Conservation (phyloP, 2,888 invertebrate genomes). For the Agrochola litura region DNA sequence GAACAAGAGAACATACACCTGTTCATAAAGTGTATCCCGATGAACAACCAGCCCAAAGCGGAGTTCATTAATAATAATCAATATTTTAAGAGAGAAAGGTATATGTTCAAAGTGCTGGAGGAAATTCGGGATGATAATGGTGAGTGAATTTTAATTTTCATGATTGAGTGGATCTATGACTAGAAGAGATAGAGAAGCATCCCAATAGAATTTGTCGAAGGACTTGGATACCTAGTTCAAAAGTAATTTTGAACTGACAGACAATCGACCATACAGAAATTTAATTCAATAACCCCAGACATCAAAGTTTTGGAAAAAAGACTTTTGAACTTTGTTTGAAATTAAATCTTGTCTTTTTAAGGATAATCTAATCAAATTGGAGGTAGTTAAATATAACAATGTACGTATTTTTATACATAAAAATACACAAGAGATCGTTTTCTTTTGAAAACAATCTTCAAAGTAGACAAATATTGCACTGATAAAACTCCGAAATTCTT, state of each 20-base stretch:
- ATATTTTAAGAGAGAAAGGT: slow-evolving; percentile 78
- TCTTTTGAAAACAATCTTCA: background rate
- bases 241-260: background rate
- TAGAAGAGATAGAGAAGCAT: background rate
- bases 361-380: background rate
- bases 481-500: background rate
- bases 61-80: slow-evolving; percentile 76
- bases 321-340: background rate
- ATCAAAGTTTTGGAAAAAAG: too few species aligned
- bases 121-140: slow-evolving; percentile 71
- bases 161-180: background rate
- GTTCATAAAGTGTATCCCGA: slow-evolving; percentile 82
- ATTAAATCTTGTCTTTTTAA: background rate
- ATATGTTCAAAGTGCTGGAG: slow-evolving; percentile 78
- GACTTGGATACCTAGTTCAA: background rate
- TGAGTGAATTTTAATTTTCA: slow-evolving; percentile 44
- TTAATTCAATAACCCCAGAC: too few species aligned
- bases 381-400: background rate
- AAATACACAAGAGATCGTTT: too few species aligned
- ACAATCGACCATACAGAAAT: too few species aligned
- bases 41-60: slow-evolving; percentile 78
- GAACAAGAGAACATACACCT: slow-evolving; percentile 71
- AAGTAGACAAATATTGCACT: background rate
- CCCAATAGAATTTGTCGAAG: background rate
- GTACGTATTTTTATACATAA: too few species aligned